Conservation (phyloP, 2,113 vertebrate species). For the Albula goreensis region DNA sequence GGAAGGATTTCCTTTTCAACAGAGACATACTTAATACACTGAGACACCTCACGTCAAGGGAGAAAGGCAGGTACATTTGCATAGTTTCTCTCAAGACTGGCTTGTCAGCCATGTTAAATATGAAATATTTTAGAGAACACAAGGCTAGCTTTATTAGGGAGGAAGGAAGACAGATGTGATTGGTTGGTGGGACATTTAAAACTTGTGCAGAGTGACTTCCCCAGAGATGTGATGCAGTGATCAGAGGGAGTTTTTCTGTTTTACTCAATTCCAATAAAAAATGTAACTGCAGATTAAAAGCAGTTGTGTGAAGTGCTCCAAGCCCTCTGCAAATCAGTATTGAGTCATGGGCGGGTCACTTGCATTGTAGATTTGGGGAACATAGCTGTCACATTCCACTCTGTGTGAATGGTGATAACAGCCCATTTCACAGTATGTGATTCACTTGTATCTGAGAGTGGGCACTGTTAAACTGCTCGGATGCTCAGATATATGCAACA, state of each 20-base stretch:
- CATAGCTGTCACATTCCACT: conserved; percentile 10
- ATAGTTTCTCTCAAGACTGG: background rate
- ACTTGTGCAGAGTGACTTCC: background rate
- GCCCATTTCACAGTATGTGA: conserved; percentile 10
- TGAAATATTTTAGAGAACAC: background rate
- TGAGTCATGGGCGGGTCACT: background rate
- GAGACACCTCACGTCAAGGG: conserved; percentile 54
- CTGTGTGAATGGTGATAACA: conserved; percentile 29
- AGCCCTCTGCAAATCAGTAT: background rate
- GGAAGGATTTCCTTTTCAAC: conserved; percentile 67
- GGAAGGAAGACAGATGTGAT: background rate
- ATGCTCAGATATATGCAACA: conserved; percentile 27
- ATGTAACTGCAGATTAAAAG: background rate
- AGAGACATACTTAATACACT: conserved; percentile 52
- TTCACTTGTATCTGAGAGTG: background rate
- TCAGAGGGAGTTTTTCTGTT: background rate
- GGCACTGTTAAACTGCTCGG: conserved; percentile 10
- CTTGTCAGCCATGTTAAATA: conserved; percentile 9
- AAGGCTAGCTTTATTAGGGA: background rate
- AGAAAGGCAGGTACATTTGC: conserved; percentile 22
- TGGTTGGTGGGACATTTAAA: background rate
- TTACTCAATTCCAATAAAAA: background rate
- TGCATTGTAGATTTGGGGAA: background rate
- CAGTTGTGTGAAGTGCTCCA: background rate
- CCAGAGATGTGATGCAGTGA: background rate